These are phyloP conservation scores for Entomyzon cyanotis DNA, from an alignment of 2,113 vertebrate species.

Conservation along the genomic window DNA sequence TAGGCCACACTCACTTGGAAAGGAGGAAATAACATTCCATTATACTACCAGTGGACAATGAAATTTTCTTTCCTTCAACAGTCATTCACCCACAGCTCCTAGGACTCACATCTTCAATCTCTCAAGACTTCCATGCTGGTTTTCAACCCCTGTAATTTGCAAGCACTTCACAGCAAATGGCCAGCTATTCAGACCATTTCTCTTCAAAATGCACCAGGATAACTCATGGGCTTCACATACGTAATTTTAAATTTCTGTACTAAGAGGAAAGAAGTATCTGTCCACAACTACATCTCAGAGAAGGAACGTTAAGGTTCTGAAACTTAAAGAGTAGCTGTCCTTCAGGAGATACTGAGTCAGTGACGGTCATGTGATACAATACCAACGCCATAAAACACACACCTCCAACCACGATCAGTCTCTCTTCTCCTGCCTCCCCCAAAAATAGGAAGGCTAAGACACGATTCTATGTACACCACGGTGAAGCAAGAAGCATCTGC, in stretches of 20 bases:
- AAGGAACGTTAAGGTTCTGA: too few species aligned
- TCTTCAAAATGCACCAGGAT: too few species aligned
- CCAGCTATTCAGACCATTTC: neutral
- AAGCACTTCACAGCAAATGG: neutral
- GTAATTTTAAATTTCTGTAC: neutral
- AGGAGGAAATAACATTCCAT: neutral
- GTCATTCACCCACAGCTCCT: too few species aligned
- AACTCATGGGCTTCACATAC: fast-evolving
- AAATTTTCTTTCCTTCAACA: too few species aligned
- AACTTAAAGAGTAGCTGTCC: neutral
- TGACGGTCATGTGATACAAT: too few species aligned
- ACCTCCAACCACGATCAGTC: neutral
- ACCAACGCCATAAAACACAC: neutral
- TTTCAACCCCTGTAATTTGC: too few species aligned
- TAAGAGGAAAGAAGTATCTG: neutral
- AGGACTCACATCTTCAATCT: too few species aligned
- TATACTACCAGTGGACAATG: too few species aligned
- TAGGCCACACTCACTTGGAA: neutral
- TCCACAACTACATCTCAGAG: too few species aligned
- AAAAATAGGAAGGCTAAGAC: neutral
- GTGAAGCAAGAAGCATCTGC: fast-evolving
- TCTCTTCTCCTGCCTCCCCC: neutral
- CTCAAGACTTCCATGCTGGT: too few species aligned
- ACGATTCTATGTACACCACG: fast-evolving
- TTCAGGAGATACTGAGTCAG: neutral